Percentiles rank a stretch among this genome's conserved stretches.
Conservation (phyloP, 2,888 invertebrate species). For the Hartigia nigra region DNA sequence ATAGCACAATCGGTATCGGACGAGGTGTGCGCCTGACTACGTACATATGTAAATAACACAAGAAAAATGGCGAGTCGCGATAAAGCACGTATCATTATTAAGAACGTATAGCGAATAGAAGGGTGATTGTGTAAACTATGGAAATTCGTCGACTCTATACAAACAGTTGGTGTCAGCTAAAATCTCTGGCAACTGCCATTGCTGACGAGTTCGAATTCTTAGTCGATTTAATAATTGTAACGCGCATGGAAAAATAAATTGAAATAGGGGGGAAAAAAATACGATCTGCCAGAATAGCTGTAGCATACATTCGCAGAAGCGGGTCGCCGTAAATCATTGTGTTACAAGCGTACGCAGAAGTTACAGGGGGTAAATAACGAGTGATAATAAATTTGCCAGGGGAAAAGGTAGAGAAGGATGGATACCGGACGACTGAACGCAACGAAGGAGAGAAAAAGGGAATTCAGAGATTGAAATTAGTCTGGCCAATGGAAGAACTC, state of each 20-base stretch:
- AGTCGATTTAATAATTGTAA: not conserved
- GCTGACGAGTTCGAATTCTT: not conserved
- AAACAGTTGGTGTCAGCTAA: not conserved
- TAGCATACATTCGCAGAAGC: not conserved
- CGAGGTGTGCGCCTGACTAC: not conserved
- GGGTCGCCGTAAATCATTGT: not conserved
- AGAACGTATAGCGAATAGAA: not conserved
- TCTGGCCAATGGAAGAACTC: not conserved
- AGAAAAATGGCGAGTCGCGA: not conserved
- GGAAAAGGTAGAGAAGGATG: conserved; percentile 16
- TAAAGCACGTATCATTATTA: not conserved
- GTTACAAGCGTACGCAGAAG: not conserved
- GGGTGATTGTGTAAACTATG: not conserved
- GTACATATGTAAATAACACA: not conserved
- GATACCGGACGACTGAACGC: not conserved
- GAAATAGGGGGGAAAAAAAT: conserved; percentile 27
- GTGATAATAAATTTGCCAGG: conserved; percentile 35
- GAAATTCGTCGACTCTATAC: not conserved
- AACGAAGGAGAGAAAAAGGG: not conserved
- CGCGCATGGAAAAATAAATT: conserved; percentile 36
- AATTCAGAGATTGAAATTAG: conserved; percentile 5
- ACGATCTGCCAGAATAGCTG: not conserved
- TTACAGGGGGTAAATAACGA: conserved; percentile 30
- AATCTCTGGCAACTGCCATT: not conserved
- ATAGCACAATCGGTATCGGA: not conserved